Percentiles rank a stretch among this genome's conserved stretches.
Conservation (phyloP, 2,113 vertebrate species). For the Corythornis madagascariensis region DNA sequence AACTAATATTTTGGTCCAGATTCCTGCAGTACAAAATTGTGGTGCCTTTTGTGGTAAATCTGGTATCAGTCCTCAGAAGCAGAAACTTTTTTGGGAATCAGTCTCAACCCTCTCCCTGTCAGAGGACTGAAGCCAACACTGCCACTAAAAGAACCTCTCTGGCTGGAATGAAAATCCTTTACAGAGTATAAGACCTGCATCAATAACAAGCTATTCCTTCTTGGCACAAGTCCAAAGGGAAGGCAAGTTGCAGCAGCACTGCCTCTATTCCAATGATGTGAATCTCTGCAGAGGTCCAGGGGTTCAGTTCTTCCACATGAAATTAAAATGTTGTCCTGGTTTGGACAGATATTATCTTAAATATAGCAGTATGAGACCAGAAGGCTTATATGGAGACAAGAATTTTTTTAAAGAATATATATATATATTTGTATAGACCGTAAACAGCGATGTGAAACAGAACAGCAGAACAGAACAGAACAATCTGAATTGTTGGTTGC, state of each 20-base stretch:
- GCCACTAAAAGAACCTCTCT: neutral
- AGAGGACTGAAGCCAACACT: neutral
- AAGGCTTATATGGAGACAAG: no score
- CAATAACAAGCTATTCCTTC: neutral
- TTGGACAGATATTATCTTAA: no score
- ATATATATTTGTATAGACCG: no score
- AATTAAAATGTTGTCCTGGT: neutral
- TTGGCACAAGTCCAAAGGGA: conserved; percentile 7
- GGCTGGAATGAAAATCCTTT: neutral
- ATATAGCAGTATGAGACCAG: no score
- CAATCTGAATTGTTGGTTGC: no score
- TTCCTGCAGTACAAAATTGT: neutral
- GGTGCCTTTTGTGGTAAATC: neutral
- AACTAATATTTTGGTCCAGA: neutral
- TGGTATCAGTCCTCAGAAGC: neutral
- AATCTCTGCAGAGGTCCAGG: neutral
- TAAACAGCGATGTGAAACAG: no score
- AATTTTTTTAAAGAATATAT: no score
- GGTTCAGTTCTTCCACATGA: neutral
- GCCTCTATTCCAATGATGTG: neutral
- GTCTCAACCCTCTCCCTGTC: neutral
- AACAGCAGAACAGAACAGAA: no score
- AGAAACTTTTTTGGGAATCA: neutral
- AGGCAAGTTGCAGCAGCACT: neutral
- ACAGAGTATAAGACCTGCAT: neutral